A percentile compares a stretch with the other conserved stretches of the same genome.
These are phyloP conservation scores for Ennomos fuscantarius DNA, from an alignment of 2,888 invertebrate species.

Conservation along the genomic window DNA sequence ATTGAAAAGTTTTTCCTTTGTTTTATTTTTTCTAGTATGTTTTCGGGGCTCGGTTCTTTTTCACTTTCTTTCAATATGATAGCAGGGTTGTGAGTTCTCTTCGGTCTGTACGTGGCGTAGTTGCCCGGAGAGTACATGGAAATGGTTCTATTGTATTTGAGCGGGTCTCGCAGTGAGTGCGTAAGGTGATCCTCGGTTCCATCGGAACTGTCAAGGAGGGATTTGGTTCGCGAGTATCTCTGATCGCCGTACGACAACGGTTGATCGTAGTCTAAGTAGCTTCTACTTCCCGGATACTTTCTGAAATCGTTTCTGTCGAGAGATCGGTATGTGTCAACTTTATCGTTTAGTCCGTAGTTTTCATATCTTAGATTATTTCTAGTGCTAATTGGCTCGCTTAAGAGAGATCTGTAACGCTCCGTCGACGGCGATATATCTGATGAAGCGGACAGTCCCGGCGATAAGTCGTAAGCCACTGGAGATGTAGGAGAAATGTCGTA, in stretches of 20 bases:
- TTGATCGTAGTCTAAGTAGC: slow-evolving; percentile 75
- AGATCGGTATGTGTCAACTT: slow-evolving; percentile 78
- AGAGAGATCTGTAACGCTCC: slow-evolving; percentile 74
- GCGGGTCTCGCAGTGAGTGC: slow-evolving; percentile 66
- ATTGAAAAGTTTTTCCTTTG: slow-evolving; percentile 80
- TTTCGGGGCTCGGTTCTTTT: slow-evolving; percentile 81
- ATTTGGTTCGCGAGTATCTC: slow-evolving; percentile 77
- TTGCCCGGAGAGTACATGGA: slow-evolving; percentile 81
- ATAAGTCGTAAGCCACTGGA: slow-evolving; percentile 69
- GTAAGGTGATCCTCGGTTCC: slow-evolving; percentile 61
- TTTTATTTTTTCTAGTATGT: slow-evolving; percentile 80
- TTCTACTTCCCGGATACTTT: slow-evolving; percentile 70
- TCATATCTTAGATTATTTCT: slow-evolving; percentile 71
- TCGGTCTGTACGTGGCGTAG: slow-evolving; percentile 81
- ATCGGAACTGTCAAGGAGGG: slow-evolving; percentile 74
- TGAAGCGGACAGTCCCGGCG: slow-evolving; percentile 70
- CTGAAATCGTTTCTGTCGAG: slow-evolving; percentile 79
- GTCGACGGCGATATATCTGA: slow-evolving; percentile 76
- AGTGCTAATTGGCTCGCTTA: slow-evolving; percentile 65
- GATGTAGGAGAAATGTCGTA: slow-evolving; percentile 74
- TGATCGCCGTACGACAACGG: slow-evolving; percentile 68
- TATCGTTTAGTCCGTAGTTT: slow-evolving; percentile 71
- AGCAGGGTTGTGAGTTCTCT: slow-evolving; percentile 78
- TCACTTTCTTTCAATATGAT: slow-evolving; percentile 81
- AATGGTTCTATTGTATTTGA: slow-evolving; percentile 75